phyloP scores from a whole-genome alignment of 1,140 invertebrate species.

The Brachionus koreanus region DNA sequence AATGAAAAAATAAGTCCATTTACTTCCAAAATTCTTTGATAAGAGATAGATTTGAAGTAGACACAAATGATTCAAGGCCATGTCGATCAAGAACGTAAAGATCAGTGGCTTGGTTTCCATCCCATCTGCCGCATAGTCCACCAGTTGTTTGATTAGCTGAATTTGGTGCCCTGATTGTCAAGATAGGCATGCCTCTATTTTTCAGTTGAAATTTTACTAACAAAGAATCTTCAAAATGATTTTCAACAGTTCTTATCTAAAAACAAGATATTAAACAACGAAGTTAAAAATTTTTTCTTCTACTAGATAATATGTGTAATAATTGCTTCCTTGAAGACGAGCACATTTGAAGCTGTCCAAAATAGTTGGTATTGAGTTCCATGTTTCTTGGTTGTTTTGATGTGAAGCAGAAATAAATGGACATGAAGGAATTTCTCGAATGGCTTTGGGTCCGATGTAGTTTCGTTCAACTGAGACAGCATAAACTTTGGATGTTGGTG shows the following conservation, averaged over 20 bases:
- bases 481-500: conserved; percentile 19
- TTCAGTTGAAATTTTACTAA: neutral
- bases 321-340: neutral
- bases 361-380: neutral
- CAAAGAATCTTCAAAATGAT: neutral
- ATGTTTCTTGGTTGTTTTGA: neutral
- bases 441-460: neutral
- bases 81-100: conserved; percentile 1
- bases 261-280: neutral
- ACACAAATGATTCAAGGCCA: conserved; percentile 26
- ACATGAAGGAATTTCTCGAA: neutral
- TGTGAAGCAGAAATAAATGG: neutral
- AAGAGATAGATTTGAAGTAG: neutral
- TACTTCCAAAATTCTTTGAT: neutral
- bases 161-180: neutral
- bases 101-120: neutral
- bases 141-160: neutral
- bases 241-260: conserved; percentile 18
- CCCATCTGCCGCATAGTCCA: conserved; percentile 1
- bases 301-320: neutral
- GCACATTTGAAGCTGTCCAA: too few species aligned
- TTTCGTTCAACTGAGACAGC: conserved; percentile 1
- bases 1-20: neutral
- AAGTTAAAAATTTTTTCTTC: neutral
- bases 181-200: neutral